Conservation (phyloP, 2,888 invertebrate species). For the Synergus gifuensis region DNA sequence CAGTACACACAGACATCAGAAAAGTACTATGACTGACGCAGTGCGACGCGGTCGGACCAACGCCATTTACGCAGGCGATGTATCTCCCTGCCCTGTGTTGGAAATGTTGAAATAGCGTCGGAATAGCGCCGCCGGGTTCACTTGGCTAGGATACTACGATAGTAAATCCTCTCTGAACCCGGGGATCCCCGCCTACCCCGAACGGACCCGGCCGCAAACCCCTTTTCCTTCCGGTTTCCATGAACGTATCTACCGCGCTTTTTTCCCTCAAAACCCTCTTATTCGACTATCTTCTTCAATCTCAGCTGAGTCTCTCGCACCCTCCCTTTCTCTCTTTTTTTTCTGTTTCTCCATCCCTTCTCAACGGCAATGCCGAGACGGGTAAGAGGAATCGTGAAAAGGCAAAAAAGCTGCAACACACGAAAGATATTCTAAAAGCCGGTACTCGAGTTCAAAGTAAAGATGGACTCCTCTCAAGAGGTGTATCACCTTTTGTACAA, state of each 20-base stretch:
- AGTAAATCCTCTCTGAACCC: slow-evolving; percentile 42
- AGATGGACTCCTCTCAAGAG: not conserved
- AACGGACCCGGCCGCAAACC: slow-evolving; percentile 29
- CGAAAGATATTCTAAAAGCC: slow-evolving; percentile 30
- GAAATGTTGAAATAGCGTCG: slow-evolving; percentile 21
- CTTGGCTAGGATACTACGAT: slow-evolving; percentile 43
- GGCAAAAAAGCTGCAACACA: slow-evolving; percentile 28
- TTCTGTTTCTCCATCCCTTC: not conserved
- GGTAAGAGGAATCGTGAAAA: slow-evolving; percentile 36
- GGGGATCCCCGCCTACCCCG: slow-evolving; percentile 11
- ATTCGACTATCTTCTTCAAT: slow-evolving; percentile 37
- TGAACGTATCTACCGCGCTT: slow-evolving; percentile 43
- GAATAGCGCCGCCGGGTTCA: slow-evolving; percentile 42
- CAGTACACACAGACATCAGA: slow-evolving; percentile 20
- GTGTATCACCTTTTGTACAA: not conserved
- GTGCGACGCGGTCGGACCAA: slow-evolving; percentile 35
- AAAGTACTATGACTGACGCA: slow-evolving; percentile 37
- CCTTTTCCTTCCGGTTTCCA: slow-evolving; percentile 42
- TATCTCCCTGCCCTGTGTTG: slow-evolving; percentile 29
- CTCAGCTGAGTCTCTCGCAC: slow-evolving; percentile 9
- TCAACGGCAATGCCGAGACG: slow-evolving; percentile 25
- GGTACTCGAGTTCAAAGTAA: slow-evolving; percentile 22
- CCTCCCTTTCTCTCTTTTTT: slow-evolving; percentile 15
- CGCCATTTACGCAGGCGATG: slow-evolving; percentile 38
- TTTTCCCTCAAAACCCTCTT: slow-evolving; percentile 23